Evolutionary conservation across 2,888 invertebrate genomes (phyloP).

Genomic region (Patella pellucida): DNA sequence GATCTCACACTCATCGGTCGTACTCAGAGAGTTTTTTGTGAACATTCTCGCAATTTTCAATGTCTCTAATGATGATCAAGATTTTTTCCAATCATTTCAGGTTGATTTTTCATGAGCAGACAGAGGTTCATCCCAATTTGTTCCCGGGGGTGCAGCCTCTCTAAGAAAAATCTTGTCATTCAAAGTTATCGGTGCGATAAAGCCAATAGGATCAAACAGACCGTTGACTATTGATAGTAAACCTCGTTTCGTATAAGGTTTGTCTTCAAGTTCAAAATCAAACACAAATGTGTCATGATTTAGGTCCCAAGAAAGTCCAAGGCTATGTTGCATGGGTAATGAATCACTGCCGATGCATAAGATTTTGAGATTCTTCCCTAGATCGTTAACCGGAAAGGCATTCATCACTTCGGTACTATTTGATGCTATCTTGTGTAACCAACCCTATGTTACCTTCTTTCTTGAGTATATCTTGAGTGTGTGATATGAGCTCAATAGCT

Average conservation of each 20-base stretch:
- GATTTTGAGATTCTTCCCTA: constrained; percentile 12
- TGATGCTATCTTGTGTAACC: constrained; percentile 13
- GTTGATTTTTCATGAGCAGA: not conserved
- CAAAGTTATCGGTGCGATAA: constrained; percentile 13
- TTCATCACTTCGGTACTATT: constrained; percentile 9
- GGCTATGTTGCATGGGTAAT: constrained; percentile 14
- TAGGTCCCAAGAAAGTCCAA: constrained; percentile 11
- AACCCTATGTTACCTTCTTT: not conserved
- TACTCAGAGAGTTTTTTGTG: not conserved
- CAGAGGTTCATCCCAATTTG: constrained; percentile 21
- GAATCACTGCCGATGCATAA: not conserved
- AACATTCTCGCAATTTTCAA: not conserved
- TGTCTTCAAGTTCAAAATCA: not conserved
- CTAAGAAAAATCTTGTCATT: constrained; percentile 14
- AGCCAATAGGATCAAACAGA: constrained; percentile 19
- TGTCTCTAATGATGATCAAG: not conserved
- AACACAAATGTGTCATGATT: constrained; percentile 10
- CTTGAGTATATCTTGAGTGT: not conserved
- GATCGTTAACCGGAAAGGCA: constrained; percentile 2
- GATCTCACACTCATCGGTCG: not conserved
- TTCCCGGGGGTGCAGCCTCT: not conserved
- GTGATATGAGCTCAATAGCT: not conserved
- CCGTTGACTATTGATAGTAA: constrained; percentile 17
- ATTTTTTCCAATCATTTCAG: constrained; percentile 9
- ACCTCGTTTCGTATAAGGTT: constrained; percentile 12